Evolutionary conservation across 2,113 vertebrate genomes (phyloP), one percentile per base, ranked within the genome.

Genomic region (Indicator indicator): DNA sequence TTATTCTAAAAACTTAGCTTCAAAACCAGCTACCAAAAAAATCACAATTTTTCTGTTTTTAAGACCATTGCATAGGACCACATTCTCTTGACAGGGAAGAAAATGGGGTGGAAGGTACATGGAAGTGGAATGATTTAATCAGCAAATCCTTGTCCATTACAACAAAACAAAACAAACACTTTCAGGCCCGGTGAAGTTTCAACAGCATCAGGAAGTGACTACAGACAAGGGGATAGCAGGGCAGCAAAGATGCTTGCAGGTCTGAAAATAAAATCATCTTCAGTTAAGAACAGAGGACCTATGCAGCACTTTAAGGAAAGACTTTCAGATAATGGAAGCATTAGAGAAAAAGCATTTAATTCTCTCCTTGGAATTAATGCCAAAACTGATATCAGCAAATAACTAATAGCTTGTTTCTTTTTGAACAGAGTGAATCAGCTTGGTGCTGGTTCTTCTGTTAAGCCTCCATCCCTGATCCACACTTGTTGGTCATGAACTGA

Each of bases 351-450:
- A 17, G 19, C 23, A 48, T 79, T 82, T 89, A 42, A 11, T 26
- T 9, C 27, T 76, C 50, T 76, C 20, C 16, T 79, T 82, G 67
- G 14, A 89, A 40, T 28, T 86, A 93, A 76, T 42, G 79, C 27
- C 26, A 89, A 65, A 93, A 77, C 5, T 77, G n/a, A 17, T 79
- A 74, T 23, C 75, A 85, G 30, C 36, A 89, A 73, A 87, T 42
- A 89, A 94, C 89, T 60, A 89, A 58, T n/a, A 94, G 93, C 5
- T 24, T 11, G 4, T 64, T 85, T 80, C 52, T 58, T 7, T 12
- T 7, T 12, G 83, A 95, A 81, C 24, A 91, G 58, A 91, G 32
- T 83, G 85, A 86, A 89, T 86, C 68, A 80, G 30, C 52, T 90
- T 6, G 0, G 14, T 38, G n/a, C 27, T 79, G n/a, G 14, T 55